Conservation (phyloP, 2,113 vertebrate genomes). For the Paralichthys olivaceus region DNA sequence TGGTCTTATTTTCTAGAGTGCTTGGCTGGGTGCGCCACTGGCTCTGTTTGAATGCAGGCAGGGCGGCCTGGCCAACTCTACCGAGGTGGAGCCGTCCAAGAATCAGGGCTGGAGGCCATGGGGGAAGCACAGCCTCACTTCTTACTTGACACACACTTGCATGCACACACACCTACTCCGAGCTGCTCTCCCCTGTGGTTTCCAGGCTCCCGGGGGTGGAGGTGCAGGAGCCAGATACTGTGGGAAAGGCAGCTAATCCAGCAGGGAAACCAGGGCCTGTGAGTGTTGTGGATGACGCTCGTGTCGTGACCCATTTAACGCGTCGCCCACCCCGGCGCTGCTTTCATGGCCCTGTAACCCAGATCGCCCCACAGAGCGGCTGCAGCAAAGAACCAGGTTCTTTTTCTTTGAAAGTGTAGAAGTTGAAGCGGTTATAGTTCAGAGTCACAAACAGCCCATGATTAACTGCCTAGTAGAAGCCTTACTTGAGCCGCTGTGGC, state of each 20-base stretch:
- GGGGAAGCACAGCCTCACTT: constrained; percentile 40
- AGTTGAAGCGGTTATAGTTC: neutral
- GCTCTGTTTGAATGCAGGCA: constrained; percentile 66
- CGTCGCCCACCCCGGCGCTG: constrained; percentile 5
- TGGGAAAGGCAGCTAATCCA: constrained; percentile 36
- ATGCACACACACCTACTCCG: constrained; percentile 9
- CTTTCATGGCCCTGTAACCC: constrained; percentile 39
- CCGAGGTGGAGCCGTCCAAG: constrained; percentile 56
- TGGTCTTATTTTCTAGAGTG: constrained; percentile 59
- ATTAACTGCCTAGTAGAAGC: constrained; percentile 6
- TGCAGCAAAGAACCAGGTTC: neutral
- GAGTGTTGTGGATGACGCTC: constrained; percentile 25
- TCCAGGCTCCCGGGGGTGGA: constrained; percentile 24
- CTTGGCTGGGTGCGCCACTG: constrained; percentile 50
- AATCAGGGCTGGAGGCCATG: constrained; percentile 39
- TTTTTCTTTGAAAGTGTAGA: constrained; percentile 2
- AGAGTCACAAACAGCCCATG: neutral
- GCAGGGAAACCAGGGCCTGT: constrained; percentile 35
- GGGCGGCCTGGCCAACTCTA: constrained; percentile 46
- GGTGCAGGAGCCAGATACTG: constrained; percentile 42
- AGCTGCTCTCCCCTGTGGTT: constrained; percentile 22
- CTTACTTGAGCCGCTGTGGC: neutral
- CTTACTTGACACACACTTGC: constrained; percentile 17
- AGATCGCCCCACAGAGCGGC: constrained; percentile 29
- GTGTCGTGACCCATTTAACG: constrained; percentile 62